Base-by-base conservation (phyloP, 2,888 invertebrate genomes). In the Teinopalpus imperialis region DNA sequence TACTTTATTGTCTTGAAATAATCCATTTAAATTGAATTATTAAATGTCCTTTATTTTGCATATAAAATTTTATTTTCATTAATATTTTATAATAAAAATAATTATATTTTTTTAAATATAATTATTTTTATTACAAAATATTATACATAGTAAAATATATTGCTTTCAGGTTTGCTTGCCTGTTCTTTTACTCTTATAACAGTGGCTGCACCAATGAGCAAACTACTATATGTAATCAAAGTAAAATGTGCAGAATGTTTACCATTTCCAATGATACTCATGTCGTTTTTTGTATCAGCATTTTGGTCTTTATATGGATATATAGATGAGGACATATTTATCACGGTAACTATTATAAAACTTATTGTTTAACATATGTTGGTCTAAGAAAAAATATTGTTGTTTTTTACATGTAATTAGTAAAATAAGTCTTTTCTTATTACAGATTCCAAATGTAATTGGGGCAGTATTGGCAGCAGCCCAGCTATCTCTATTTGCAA, bases 221-320 rank as follows among this genome's bases (percentile, higher is more conserved):
- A 94, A 69, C 75, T 97, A 57, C 85, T 94, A 21, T 93, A 97
- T 82, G 97, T 98, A 2, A 87, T 97, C 41, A 91, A 89, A 72
- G 91, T 93, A 3, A 94, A 93, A 74, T 95, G 92, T 71, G 93
- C 96, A 0, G 96, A 97, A 63, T 94, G 94, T 70, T 89, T 98
- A 61, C 97, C 98, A 16, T 95, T 97, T 70, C 95, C 96, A 2
- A 90, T 98, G 66, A 97, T 97, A 71, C 77, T 94, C 27, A 93
- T 94, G 69, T 94, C 95, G 23, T 94, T 97, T 71, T 79, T 96
- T 39, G 95, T 96, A 3, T 94, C 95, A 4, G 77, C 92, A 13
- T 92, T 96, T 59, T 98, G 98, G 98, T 92, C 93, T 53, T 71
- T 93, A 1, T 98, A 98, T 82, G 98, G 98, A 18, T 72, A 92